These are phyloP conservation scores for Alouatta palliata DNA, from an alignment of 2,113 vertebrate genomes.

Conservation along the genomic window DNA sequence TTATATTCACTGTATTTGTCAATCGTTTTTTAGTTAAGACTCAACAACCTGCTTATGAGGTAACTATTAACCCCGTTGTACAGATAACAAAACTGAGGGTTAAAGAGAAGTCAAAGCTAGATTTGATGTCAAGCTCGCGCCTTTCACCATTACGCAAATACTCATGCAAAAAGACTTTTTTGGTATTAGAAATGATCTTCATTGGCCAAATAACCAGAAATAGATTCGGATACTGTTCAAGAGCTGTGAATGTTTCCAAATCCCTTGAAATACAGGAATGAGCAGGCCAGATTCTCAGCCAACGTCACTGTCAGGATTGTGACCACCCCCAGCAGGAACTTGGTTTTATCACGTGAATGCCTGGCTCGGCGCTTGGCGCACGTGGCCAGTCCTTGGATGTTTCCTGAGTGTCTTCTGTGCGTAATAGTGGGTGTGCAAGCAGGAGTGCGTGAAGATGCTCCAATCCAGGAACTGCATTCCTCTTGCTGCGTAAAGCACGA, in stretches of 20 bases:
- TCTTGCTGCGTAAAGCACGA: background rate
- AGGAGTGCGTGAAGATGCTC: background rate
- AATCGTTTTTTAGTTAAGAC: background rate
- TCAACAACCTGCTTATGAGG: background rate
- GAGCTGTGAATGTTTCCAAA: background rate
- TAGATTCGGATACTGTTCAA: background rate
- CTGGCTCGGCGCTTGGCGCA: background rate
- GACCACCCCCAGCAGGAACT: fast-evolving
- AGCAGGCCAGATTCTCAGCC: background rate
- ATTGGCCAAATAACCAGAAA: background rate
- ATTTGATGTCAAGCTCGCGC: background rate
- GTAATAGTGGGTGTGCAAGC: background rate
- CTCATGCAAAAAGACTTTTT: background rate
- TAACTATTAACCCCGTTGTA: background rate
- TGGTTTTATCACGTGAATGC: background rate
- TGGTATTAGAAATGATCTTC: background rate
- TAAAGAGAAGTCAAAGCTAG: background rate
- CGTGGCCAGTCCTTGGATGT: background rate
- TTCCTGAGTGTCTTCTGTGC: background rate
- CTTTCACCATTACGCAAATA: background rate
- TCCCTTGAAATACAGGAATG: background rate
- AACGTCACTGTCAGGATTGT: background rate
- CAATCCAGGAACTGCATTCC: background rate
- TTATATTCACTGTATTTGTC: background rate
- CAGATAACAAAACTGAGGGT: background rate